Base-by-base conservation (phyloP, 2,113 vertebrate genomes). In the Pardalotus punctatus region DNA sequence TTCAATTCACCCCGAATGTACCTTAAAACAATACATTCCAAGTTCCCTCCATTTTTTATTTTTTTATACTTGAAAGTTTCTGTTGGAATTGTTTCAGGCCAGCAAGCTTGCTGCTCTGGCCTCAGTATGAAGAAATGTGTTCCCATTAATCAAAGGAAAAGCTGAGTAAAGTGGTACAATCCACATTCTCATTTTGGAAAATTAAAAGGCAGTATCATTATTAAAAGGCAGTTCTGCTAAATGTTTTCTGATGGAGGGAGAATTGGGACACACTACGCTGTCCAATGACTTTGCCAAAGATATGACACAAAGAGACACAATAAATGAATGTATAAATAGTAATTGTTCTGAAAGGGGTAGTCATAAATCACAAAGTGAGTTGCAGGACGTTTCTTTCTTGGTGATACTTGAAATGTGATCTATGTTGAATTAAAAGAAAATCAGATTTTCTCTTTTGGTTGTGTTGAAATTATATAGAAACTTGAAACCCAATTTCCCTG, bases 291-390 rank as follows among this genome's bases (percentile, higher is more conserved):
- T 86, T 97, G 98, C 98, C 98, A 98, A 97, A 98, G 97, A 97
- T 97, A 89, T 91, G 96, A 97, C 97, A 97, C 72, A 76, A 48
- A 94, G 92, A 94, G 81, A 97, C 88, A 97, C 40, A 28, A 97
- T 96, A 97, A 98, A 98, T 97, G 96, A 97, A 97, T 94, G 96
- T 95, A 96, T 96, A 98, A 97, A 97, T 97, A 98, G 97, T 88
- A 97, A 96, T 97, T 97, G 95, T 97, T 98, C 97, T 96, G 96
- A 97, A 98, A 94, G 76, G 31, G 84, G 45, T 88, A 95, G 96
- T 97, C 96, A 98, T 98, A 98, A 98, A 98, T 98, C 98, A 98
- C 61, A 5, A 93, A 91, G 74, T 66, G 66, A 97, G 80, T 71
- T 38, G 73, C 92, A 97, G 92, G 61, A 87, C 69, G 36, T 83